Evolutionary conservation across 2,113 vertebrate species (phyloP).

Genomic region (Sebastes fasciatus): DNA sequence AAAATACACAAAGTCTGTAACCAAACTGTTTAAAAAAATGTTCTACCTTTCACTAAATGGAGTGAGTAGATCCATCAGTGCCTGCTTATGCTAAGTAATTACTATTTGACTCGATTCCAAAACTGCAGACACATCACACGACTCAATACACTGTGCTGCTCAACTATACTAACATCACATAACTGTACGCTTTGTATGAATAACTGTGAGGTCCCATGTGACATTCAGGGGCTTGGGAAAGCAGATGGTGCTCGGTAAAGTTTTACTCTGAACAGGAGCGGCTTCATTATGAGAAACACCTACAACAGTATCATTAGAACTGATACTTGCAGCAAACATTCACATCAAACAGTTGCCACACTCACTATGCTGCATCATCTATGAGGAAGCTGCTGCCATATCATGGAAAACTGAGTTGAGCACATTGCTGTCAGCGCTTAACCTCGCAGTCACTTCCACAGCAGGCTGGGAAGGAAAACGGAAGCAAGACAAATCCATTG

Average conservation of each 20-base stretch:
- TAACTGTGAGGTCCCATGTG: constrained; percentile 33
- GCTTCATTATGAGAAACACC: constrained; percentile 37
- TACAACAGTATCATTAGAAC: constrained; percentile 33
- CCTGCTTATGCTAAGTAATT: constrained; percentile 6
- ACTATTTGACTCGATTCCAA: constrained; percentile 2
- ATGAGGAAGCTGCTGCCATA: not conserved
- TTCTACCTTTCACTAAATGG: not conserved
- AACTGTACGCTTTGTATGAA: constrained; percentile 23
- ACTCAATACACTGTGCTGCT: constrained; percentile 4
- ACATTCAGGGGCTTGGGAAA: constrained; percentile 11
- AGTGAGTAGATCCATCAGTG: not conserved
- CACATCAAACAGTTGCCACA: constrained; percentile 12
- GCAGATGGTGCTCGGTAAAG: constrained; percentile 36
- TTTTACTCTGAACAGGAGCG: constrained; percentile 34
- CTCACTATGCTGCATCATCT: constrained; percentile 4
- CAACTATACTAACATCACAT: constrained; percentile 26
- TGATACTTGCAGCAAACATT: constrained; percentile 26
- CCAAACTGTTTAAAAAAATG: not conserved
- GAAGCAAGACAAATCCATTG: not conserved
- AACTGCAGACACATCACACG: constrained; percentile 6
- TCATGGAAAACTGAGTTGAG: constrained; percentile 9
- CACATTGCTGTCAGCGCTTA: not conserved
- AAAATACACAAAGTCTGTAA: not conserved
- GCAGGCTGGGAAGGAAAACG: not conserved
- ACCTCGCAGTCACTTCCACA: constrained; percentile 22